Conservation (phyloP, 2,888 invertebrate species). For the Chrysodeixis includens region DNA sequence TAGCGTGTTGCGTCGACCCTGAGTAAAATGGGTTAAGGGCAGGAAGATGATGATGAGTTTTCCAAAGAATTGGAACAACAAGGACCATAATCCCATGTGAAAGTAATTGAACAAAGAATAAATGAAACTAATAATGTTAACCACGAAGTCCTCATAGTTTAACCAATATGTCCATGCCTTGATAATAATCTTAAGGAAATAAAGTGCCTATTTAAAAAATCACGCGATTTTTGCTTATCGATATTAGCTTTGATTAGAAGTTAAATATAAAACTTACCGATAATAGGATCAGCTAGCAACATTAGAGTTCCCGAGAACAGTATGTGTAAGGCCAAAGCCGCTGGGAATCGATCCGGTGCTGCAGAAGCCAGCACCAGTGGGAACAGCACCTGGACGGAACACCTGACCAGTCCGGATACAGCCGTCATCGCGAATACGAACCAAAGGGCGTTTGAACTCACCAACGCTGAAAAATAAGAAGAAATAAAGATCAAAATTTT, state of each 20-base stretch:
- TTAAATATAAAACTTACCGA: conserved; percentile 84
- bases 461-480: conserved; percentile 72
- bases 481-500: conserved; percentile 53
- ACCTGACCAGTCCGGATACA: conserved; percentile 91
- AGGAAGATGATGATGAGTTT: too few relatives aligned
- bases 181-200: too few relatives aligned
- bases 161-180: too few relatives aligned
- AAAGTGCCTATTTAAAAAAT: too few relatives aligned
- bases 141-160: too few relatives aligned
- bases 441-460: conserved; percentile 76
- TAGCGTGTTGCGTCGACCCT: too few relatives aligned
- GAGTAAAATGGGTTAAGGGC: too few relatives aligned
- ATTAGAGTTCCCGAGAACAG: conserved; percentile 92
- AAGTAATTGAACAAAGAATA: too few relatives aligned
- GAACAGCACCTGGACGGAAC: conserved; percentile 92
- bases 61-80: too few relatives aligned
- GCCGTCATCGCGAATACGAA: conserved; percentile 90
- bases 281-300: conserved; percentile 91
- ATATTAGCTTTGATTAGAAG: too few relatives aligned
- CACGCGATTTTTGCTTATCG: too few relatives aligned
- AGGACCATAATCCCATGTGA: neutral
- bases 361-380: conserved; percentile 92
- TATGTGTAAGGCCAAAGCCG: conserved; percentile 92
- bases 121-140: too few relatives aligned
- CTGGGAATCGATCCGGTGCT: conserved; percentile 91